phyloP scores from a whole-genome alignment of 2,797 vertebrate genomes.

The Xenopus petersii region DNA sequence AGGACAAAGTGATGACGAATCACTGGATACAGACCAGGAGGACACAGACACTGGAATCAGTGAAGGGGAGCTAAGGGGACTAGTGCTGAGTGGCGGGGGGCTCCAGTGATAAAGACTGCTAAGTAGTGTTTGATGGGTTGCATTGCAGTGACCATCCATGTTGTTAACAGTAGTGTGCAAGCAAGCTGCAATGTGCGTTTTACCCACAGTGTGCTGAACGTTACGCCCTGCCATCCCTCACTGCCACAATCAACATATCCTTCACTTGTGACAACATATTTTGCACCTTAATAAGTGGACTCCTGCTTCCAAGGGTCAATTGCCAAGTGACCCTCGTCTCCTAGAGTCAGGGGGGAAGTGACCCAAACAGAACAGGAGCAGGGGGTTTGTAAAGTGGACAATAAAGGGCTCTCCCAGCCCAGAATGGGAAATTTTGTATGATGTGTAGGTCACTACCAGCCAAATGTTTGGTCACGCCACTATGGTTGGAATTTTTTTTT shows the following conservation, averaged over 20 bases:
- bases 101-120: slow-evolving; percentile 75
- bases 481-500: too few relatives aligned
- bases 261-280: slow-evolving; percentile 28
- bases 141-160: too few relatives aligned
- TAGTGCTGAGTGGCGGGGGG: slow-evolving; percentile 88
- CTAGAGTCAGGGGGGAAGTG: not conserved
- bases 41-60: slow-evolving; percentile 71
- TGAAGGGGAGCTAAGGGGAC: slow-evolving; percentile 76
- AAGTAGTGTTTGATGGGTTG: not conserved
- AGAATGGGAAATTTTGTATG: not conserved
- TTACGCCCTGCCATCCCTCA: too few relatives aligned
- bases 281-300: slow-evolving; percentile 42
- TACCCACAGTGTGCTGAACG: too few relatives aligned
- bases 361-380: not conserved
- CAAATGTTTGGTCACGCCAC: too few relatives aligned
- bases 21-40: slow-evolving; percentile 82
- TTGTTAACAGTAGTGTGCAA: too few relatives aligned
- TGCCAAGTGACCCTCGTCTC: too few relatives aligned
- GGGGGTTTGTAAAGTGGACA: not conserved
- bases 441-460: not conserved
- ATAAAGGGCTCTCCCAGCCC: not conserved
- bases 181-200: too few relatives aligned
- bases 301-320: not conserved
- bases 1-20: slow-evolving; percentile 91
- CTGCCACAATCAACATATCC: not conserved